A percentile compares a stretch with the other conserved stretches of the same genome.
phyloP scores from a whole-genome alignment of 2,888 invertebrate genomes.

The Galeruca laticollis region DNA sequence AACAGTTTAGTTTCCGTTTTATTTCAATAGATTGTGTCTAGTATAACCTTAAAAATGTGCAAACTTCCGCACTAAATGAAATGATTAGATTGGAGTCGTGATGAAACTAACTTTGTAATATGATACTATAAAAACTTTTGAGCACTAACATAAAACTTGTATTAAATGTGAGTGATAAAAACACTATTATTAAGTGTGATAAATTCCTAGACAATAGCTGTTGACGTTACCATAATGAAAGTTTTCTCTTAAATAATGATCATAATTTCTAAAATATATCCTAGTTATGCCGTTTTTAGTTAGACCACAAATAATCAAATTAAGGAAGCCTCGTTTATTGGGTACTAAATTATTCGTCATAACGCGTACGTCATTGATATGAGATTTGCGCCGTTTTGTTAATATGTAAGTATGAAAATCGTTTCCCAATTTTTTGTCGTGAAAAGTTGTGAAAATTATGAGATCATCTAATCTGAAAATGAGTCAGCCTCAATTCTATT shows the following conservation, averaged over 20 bases:
- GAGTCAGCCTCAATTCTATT: no score
- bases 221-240: neutral
- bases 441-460: no score
- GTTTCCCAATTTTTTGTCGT: no score
- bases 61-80: neutral
- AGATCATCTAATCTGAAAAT: no score
- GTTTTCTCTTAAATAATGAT: neutral
- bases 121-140: neutral
- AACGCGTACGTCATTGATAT: no score
- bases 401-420: no score
- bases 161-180: neutral
- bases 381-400: no score
- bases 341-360: no score
- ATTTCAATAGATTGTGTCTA: neutral
- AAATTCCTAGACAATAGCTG: neutral
- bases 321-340: no score
- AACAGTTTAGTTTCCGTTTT: neutral
- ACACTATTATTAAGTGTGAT: neutral
- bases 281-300: neutral
- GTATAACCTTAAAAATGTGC: neutral
- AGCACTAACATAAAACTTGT: neutral
- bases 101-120: neutral
- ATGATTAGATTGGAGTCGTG: neutral
- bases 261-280: neutral
- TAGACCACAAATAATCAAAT: no score